Percentiles rank a stretch among this genome's conserved stretches.
Conservation (phyloP, 2,113 vertebrate genomes). For the Natator depressus region DNA sequence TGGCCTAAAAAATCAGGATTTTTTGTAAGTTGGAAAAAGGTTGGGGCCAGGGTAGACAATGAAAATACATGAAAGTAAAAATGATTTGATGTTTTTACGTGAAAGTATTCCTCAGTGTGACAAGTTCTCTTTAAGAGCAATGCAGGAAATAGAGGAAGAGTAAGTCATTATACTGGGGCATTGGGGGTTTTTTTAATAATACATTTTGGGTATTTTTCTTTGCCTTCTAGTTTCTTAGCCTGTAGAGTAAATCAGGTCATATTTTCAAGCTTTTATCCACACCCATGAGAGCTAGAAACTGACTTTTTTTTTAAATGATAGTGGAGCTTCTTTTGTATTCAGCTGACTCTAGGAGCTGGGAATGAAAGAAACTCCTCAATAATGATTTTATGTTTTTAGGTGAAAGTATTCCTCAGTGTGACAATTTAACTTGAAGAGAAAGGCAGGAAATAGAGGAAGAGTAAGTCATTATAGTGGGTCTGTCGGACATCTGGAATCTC, state of each 20-base stretch:
- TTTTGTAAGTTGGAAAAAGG: neutral
- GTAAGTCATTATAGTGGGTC: neutral
- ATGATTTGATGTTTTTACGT: neutral
- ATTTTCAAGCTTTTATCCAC: neutral
- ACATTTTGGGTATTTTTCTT: neutral
- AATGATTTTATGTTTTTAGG: neutral
- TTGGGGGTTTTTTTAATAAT: neutral
- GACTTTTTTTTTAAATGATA: neutral
- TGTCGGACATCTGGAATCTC: neutral
- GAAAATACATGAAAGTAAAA: neutral
- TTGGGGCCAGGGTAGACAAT: neutral
- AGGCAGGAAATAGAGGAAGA: neutral
- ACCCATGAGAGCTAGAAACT: neutral
- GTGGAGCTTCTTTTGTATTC: neutral
- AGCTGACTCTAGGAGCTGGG: neutral
- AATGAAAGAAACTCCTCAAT: neutral
- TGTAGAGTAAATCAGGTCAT: neutral
- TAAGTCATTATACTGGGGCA: neutral
- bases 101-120: neutral
- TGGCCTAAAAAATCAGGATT: neutral
- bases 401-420: neutral
- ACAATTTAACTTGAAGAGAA: neutral
- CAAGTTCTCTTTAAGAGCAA: neutral
- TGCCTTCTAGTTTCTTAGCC: neutral
- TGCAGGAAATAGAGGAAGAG: rapidly evolving